Conservation (phyloP, 2,797 vertebrate species). For the Amazonetta brasiliensis region DNA sequence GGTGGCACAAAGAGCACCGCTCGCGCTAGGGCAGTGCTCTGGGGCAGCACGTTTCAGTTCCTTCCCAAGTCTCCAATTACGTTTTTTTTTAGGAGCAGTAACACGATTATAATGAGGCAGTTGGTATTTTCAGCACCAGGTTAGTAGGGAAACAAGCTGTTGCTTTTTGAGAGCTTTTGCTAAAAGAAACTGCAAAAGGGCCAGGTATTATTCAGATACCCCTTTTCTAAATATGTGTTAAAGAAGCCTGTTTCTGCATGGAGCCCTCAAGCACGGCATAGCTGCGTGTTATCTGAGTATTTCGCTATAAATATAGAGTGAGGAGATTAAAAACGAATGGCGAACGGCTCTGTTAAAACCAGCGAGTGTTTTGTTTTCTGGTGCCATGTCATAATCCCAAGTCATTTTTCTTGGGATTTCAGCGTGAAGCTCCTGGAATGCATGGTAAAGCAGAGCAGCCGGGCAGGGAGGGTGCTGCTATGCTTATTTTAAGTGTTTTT, state of each 20-base stretch:
- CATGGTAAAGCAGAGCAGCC: background rate
- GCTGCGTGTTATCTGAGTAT: background rate
- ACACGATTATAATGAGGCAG: background rate
- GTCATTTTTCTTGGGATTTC: background rate
- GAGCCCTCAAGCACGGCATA: background rate
- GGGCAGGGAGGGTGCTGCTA: too few species aligned
- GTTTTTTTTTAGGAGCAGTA: background rate
- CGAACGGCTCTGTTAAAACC: background rate
- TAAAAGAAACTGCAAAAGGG: background rate
- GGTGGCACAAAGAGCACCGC: background rate
- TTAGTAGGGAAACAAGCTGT: background rate
- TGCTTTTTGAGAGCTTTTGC: background rate
- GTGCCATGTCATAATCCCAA: background rate
- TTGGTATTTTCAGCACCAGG: background rate
- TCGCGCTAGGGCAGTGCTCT: background rate
- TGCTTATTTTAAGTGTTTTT: too few species aligned
- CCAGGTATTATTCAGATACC: background rate
- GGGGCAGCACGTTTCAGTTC: background rate
- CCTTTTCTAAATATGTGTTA: background rate
- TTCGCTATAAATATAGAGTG: background rate
- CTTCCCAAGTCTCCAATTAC: background rate
- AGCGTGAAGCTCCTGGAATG: background rate
- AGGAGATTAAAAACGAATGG: background rate
- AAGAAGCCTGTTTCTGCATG: background rate
- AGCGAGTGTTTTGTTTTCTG: accelerated